Percentiles rank a stretch among this genome's conserved stretches.
These are phyloP conservation scores for Coelopa pilipes DNA, from an alignment of 2,888 invertebrate species.

Conservation along the genomic window DNA sequence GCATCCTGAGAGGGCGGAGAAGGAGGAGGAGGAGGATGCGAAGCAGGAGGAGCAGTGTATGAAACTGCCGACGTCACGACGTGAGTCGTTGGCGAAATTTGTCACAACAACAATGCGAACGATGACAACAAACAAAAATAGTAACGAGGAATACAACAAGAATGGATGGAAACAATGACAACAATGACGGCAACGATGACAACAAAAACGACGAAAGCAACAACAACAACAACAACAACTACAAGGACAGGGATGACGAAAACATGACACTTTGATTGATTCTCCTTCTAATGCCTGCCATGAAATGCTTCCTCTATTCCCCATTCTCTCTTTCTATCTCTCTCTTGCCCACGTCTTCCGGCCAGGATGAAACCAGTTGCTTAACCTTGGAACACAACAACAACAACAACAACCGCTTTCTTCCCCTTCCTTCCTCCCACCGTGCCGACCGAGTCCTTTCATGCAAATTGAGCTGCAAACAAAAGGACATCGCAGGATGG, in stretches of 20 bases:
- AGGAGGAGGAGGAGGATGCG: too few relatives aligned
- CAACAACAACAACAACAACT: not conserved
- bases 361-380: not conserved
- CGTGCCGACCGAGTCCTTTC: not conserved
- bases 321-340: not conserved
- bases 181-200: not conserved
- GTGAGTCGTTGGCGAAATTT: not conserved
- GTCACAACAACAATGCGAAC: not conserved
- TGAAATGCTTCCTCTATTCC: conserved; percentile 1
- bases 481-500: conserved; percentile 24
- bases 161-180: too few relatives aligned
- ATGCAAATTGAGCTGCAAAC: conserved; percentile 33
- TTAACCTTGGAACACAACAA: not conserved
- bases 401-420: not conserved
- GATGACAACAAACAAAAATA: not conserved
- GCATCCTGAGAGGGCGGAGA: too few relatives aligned
- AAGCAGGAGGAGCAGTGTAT: too few relatives aligned
- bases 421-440: too few relatives aligned
- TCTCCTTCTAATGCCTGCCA: not conserved
- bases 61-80: too few relatives aligned
- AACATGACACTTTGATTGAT: conserved; percentile 8
- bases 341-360: not conserved
- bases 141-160: not conserved
- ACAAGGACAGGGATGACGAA: not conserved
- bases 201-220: too few relatives aligned